phyloP scores from a whole-genome alignment of 2,888 invertebrate genomes.

The Dryobotodes eremita region DNA sequence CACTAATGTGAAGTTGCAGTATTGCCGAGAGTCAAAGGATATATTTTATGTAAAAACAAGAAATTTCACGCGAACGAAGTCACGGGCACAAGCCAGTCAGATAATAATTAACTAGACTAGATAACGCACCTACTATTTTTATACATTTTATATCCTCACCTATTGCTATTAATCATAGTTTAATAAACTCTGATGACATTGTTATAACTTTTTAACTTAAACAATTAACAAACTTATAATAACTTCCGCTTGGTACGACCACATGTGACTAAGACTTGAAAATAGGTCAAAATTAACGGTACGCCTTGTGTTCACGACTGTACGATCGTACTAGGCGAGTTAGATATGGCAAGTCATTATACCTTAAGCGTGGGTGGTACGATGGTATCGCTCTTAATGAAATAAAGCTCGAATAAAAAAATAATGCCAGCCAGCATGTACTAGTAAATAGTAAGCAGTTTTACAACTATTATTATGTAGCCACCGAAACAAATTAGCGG shows the following conservation, averaged over 20 bases:
- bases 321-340: constrained; percentile 72
- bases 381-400: constrained; percentile 89
- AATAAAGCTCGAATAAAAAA: constrained; percentile 87
- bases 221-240: constrained; percentile 46
- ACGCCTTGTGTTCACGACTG: constrained; percentile 73
- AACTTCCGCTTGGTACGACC: constrained; percentile 37
- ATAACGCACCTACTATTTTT: constrained; percentile 7
- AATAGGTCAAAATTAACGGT: constrained; percentile 67
- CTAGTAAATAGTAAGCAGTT: constrained; percentile 65
- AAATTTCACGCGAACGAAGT: neutral
- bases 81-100: too few relatives aligned
- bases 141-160: constrained; percentile 12
- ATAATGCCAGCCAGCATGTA: constrained; percentile 72
- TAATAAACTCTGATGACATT: constrained; percentile 53
- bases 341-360: constrained; percentile 89
- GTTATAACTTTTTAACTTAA: constrained; percentile 56
- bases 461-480: constrained; percentile 33
- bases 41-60: too few relatives aligned
- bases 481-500: constrained; percentile 51
- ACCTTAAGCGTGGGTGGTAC: constrained; percentile 86
- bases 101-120: constrained; percentile 34
- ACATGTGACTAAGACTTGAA: constrained; percentile 47
- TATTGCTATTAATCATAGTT: constrained; percentile 45
- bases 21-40: too few relatives aligned
- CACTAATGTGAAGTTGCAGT: too few relatives aligned